phyloP scores from a whole-genome alignment of 2,797 vertebrate species.

The Phrynocephalus vlangalii region DNA sequence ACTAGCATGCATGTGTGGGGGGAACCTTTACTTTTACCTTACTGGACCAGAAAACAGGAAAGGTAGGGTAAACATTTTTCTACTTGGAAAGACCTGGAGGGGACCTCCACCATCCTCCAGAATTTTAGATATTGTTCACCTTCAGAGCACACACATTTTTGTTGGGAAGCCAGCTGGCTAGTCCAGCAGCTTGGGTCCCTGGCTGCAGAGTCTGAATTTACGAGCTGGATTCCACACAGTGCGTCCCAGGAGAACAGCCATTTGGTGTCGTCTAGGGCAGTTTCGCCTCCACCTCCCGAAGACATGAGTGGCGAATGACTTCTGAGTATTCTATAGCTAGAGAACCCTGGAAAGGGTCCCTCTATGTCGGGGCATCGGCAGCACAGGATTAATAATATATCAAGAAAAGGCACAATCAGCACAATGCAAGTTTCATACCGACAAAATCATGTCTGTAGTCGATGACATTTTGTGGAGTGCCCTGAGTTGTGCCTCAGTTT shows the following conservation, averaged over 20 bases:
- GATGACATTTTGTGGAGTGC: conserved; percentile 63
- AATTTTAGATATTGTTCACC: conserved; percentile 30
- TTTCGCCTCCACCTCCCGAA: too few relatives aligned
- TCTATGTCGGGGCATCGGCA: too few relatives aligned
- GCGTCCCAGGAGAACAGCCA: too few relatives aligned
- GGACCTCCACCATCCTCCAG: background rate
- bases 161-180: conserved; percentile 10
- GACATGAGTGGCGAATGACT: too few relatives aligned
- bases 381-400: conserved; percentile 38
- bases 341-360: too few relatives aligned
- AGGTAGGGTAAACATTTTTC: background rate
- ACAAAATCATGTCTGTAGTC: conserved; percentile 61
- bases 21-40: too few relatives aligned
- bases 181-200: too few relatives aligned
- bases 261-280: too few relatives aligned
- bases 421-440: conserved; percentile 65
- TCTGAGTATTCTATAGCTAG: too few relatives aligned
- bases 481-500: conserved; percentile 44
- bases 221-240: too few relatives aligned
- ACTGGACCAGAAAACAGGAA: background rate
- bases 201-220: too few relatives aligned
- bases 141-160: conserved; percentile 48
- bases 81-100: background rate
- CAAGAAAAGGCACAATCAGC: conserved; percentile 51
- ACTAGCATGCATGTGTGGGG: too few relatives aligned